Evolutionary conservation across 1,140 invertebrate genomes (phyloP).

Genomic region (Hyphantria cunea): DNA sequence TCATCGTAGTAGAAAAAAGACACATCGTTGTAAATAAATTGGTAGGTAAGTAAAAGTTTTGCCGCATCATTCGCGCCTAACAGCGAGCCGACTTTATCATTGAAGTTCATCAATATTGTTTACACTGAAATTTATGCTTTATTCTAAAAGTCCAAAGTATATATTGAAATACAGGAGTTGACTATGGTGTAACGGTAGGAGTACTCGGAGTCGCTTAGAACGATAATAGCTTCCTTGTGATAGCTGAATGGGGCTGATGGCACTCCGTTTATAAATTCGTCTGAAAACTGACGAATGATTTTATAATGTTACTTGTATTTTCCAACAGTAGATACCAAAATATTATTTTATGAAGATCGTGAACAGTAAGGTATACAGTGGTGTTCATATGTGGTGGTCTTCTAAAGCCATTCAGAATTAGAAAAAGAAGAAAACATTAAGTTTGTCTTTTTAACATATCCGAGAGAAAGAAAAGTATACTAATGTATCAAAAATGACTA

Average conservation of each 20-base stretch:
- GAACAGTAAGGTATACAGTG: too few relatives aligned
- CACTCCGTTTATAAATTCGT: conserved; percentile 36
- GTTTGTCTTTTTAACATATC: too few relatives aligned
- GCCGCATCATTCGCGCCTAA: conserved; percentile 32
- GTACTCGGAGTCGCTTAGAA: conserved; percentile 38
- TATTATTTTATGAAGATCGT: background rate
- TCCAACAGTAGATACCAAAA: too few relatives aligned
- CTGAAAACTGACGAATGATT: conserved; percentile 31
- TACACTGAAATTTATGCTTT: conserved; percentile 28
- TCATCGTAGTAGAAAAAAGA: conserved; percentile 22
- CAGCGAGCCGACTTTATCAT: conserved; percentile 25
- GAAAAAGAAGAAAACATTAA: too few relatives aligned
- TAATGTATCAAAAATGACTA: too few relatives aligned
- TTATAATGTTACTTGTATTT: conserved; percentile 25
- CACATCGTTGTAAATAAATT: conserved; percentile 28
- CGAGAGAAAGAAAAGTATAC: too few relatives aligned
- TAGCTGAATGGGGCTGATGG: conserved; percentile 58
- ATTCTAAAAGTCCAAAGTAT: conserved; percentile 10
- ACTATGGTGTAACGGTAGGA: conserved; percentile 33
- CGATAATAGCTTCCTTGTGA: conserved; percentile 65
- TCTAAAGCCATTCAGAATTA: too few relatives aligned
- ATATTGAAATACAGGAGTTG: conserved; percentile 18
- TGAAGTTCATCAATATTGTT: conserved; percentile 10
- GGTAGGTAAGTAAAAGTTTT: conserved; percentile 32
- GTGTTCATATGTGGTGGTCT: too few relatives aligned